Conservation (phyloP, 1,140 invertebrate species). For the Aphelinus certus region DNA sequence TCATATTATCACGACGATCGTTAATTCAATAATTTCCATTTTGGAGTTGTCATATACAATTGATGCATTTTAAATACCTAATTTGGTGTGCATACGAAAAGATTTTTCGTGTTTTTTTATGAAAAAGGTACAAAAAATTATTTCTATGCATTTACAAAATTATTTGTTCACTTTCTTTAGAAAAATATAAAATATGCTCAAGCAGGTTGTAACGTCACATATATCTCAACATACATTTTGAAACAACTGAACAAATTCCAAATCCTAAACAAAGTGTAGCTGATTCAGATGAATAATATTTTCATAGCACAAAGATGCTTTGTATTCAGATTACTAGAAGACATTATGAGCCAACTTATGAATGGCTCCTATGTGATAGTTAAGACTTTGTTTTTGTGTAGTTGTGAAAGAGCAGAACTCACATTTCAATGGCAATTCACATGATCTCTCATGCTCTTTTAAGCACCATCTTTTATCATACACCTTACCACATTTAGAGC, state of each 20-base stretch:
- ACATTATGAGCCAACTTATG: constrained; percentile 38
- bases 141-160: constrained; percentile 24
- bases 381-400: constrained; percentile 40
- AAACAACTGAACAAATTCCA: constrained; percentile 23
- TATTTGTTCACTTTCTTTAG: constrained; percentile 26
- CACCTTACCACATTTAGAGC: constrained; percentile 38
- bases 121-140: constrained; percentile 9
- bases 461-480: constrained; percentile 40
- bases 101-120: constrained; percentile 3
- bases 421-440: constrained; percentile 39
- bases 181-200: constrained; percentile 39
- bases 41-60: neutral
- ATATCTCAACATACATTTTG: constrained; percentile 26
- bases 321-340: constrained; percentile 30
- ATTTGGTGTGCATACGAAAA: constrained; percentile 1
- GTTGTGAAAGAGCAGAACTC: constrained; percentile 39
- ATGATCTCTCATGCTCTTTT: constrained; percentile 39
- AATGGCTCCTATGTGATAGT: constrained; percentile 40
- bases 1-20: too few species aligned
- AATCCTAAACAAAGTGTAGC: constrained; percentile 23
- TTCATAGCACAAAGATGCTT: neutral
- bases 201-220: constrained; percentile 30
- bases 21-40: too few species aligned
- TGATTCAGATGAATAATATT: constrained; percentile 8
- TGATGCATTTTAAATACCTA: constrained; percentile 9